Evolutionary conservation across 2,888 invertebrate genomes (phyloP).

Genomic region (Lochmaea capreae): DNA sequence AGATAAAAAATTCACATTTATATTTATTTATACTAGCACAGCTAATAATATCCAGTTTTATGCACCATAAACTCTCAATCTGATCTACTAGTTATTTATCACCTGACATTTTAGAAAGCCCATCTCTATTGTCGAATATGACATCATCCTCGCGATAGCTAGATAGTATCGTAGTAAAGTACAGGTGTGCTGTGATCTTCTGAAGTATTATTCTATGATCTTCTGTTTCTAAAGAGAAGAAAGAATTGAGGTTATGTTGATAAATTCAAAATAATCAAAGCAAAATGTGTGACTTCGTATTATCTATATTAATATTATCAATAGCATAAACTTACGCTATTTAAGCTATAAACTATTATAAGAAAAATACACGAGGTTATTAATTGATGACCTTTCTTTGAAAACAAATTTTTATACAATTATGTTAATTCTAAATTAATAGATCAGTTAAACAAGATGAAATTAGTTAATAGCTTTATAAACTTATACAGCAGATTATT

Average conservation of each 20-base stretch:
- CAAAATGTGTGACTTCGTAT: no score
- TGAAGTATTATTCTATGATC: no score
- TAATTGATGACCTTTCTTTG: background rate
- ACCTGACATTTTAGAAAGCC: no score
- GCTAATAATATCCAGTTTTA: no score
- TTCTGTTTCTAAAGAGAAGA: background rate
- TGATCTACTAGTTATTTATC: no score
- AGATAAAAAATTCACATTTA: background rate
- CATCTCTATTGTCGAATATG: background rate
- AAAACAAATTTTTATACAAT: background rate
- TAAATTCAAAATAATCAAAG: no score
- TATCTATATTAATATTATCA: no score
- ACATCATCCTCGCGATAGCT: background rate
- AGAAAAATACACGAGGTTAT: background rate
- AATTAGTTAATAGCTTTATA: background rate
- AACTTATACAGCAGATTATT: constrained; percentile 27
- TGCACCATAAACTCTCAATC: no score
- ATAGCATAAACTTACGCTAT: no score
- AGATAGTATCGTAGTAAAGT: background rate
- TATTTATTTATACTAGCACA: background rate
- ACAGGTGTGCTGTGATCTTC: no score
- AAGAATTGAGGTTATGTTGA: background rate
- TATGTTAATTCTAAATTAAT: background rate
- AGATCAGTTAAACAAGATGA: background rate
- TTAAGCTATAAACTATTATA: no score